Evolutionary conservation across 2,797 vertebrate genomes (phyloP).

Genomic region (Rhabdophis nuchalis): DNA sequence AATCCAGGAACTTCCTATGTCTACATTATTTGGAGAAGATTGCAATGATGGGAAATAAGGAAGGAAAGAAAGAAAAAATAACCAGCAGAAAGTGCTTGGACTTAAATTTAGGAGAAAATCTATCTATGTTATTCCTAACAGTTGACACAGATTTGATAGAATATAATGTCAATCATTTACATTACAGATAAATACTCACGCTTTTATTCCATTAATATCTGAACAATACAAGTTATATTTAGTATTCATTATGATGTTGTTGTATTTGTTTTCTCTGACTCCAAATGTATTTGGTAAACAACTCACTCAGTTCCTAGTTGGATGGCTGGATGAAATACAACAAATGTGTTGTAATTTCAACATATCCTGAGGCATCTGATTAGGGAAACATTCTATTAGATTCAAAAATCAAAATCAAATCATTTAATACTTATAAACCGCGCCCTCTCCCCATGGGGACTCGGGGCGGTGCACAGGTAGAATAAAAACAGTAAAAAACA

Average conservation of each 20-base stretch:
- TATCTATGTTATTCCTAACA: not conserved
- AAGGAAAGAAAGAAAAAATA: not conserved
- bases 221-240: not conserved
- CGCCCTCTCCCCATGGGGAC: too few species aligned
- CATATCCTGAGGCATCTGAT: not conserved
- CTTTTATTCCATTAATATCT: not conserved
- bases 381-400: not conserved
- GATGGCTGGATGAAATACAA: too few species aligned
- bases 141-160: not conserved
- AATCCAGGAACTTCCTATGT: too few species aligned
- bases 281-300: not conserved
- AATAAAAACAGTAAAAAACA: too few species aligned
- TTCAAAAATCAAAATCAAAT: too few species aligned
- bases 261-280: not conserved
- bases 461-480: too few species aligned
- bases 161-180: not conserved
- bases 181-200: too few species aligned
- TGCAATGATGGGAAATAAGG: not conserved
- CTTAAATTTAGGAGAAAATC: not conserved
- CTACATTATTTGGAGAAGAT: not conserved
- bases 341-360: not conserved
- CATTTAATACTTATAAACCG: too few species aligned
- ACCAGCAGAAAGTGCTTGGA: not conserved
- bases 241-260: conserved; percentile 31
- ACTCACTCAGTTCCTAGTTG: not conserved